Evolutionary conservation across 2,113 vertebrate genomes (phyloP).

Genomic region (Odobenus rosmarus): DNA sequence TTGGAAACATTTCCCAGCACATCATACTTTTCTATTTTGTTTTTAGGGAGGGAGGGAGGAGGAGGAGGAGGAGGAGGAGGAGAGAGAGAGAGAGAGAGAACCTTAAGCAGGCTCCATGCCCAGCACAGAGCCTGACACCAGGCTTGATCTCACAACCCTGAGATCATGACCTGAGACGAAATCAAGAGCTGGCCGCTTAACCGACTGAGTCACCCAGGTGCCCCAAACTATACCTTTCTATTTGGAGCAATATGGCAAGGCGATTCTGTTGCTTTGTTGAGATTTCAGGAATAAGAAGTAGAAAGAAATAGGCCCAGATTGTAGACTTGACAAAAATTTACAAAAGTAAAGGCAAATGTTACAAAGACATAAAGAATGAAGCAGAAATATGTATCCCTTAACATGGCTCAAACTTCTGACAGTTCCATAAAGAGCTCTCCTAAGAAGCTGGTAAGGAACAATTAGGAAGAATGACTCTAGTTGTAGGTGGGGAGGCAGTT

Average conservation of each 20-base stretch:
- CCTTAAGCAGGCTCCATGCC: neutral
- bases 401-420: neutral
- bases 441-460: neutral
- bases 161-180: neutral
- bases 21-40: neutral
- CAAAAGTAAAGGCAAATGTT: slow-evolving; percentile 18
- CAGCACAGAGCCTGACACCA: neutral
- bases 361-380: neutral
- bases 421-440: neutral
- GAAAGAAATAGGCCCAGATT: neutral
- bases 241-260: neutral
- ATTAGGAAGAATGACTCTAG: neutral
- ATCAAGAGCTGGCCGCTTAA: neutral
- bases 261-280: neutral
- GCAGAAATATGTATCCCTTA: neutral
- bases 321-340: slow-evolving; percentile 9
- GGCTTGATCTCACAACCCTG: neutral
- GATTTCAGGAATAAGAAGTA: slow-evolving; percentile 27
- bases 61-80: neutral
- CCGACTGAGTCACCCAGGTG: neutral
- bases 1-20: neutral
- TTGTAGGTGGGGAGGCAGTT: neutral
- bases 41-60: neutral
- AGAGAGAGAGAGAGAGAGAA: neutral
- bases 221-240: neutral